Evolutionary conservation across 2,797 vertebrate species (phyloP).

Genomic region (Syndactyla subalaris): DNA sequence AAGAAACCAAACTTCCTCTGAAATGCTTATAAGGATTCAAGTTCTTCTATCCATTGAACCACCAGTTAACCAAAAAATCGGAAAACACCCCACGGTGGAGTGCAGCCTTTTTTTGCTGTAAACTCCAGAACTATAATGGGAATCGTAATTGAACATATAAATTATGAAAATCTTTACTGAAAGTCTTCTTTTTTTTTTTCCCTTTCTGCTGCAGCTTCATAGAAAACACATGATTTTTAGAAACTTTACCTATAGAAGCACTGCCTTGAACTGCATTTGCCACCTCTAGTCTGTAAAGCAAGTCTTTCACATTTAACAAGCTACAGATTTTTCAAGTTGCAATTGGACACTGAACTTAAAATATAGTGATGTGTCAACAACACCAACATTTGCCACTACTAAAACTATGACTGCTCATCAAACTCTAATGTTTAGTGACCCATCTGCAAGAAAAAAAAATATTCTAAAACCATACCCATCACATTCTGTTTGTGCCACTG

Average conservation of each 20-base stretch:
- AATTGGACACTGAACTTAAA: background rate
- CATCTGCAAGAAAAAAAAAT: background rate
- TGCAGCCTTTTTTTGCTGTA: background rate
- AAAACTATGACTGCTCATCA: background rate
- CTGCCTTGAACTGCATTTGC: background rate
- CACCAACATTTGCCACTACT: background rate
- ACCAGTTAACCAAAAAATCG: fast-evolving
- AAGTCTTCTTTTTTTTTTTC: background rate
- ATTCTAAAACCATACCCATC: background rate
- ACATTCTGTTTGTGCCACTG: background rate
- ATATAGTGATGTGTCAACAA: background rate
- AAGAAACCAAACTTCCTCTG: background rate
- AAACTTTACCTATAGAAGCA: background rate
- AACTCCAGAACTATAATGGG: background rate
- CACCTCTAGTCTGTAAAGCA: background rate
- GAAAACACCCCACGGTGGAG: fast-evolving
- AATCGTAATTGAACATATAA: background rate
- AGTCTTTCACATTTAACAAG: background rate
- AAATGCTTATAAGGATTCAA: background rate
- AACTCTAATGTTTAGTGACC: background rate
- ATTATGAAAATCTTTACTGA: background rate
- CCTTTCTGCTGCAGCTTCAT: background rate
- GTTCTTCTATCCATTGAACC: background rate
- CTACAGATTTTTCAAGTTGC: background rate
- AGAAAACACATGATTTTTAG: background rate